These are phyloP conservation scores for Rhopilema esculentum DNA, from an alignment of 30 jellyfish, hydroid and myxozoan genomes.

Conservation along the genomic window DNA sequence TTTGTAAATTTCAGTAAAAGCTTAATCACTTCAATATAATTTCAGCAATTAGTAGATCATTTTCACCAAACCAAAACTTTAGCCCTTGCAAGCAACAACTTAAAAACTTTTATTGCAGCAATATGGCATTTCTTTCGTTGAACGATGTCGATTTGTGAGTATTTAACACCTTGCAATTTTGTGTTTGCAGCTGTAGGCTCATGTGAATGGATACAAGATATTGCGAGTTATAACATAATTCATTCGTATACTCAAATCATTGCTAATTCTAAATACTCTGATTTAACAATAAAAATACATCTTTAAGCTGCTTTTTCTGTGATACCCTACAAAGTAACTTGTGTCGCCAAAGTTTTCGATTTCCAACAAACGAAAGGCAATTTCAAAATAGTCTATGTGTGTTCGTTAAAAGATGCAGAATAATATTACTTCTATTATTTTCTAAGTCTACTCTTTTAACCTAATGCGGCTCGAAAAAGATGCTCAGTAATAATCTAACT, in stretches of 20 bases:
- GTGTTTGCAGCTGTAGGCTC: neutral
- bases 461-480: neutral
- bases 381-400: neutral
- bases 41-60: neutral
- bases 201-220: no score
- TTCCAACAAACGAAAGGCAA: neutral
- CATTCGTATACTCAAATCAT: neutral
- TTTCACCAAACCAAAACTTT: neutral
- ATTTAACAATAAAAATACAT: neutral
- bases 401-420: neutral
- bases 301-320: neutral
- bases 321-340: neutral
- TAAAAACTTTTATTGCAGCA: neutral
- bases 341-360: neutral
- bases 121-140: neutral
- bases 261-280: neutral
- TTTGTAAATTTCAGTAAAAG: no score
- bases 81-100: neutral
- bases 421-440: neutral
- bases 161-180: neutral
- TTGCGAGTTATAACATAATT: neutral
- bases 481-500: neutral
- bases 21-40: neutral
- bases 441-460: neutral
- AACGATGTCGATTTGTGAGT: no score